phyloP scores from a whole-genome alignment of 2,888 invertebrate genomes.

The Aphidoletes aphidimyza region DNA sequence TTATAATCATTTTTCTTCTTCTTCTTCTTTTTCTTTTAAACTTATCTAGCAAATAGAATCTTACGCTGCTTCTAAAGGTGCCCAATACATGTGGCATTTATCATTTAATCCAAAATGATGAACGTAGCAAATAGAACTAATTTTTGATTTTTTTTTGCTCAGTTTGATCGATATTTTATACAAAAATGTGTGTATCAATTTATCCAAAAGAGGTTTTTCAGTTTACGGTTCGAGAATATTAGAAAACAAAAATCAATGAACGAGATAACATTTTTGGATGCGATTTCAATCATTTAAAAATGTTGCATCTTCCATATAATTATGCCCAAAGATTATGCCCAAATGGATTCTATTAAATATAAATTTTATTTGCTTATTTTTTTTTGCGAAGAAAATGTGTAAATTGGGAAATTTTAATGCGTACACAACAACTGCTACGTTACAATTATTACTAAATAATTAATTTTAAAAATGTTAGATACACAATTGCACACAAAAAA shows the following conservation, averaged over 20 bases:
- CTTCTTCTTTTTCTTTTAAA: no score
- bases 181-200: no score
- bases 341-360: no score
- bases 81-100: background rate
- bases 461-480: background rate
- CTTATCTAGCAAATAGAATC: background rate
- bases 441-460: background rate
- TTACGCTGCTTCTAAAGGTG: background rate
- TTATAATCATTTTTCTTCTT: background rate
- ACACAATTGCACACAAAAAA: conserved; percentile 49
- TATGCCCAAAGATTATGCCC: no score
- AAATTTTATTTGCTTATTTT: no score
- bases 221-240: no score
- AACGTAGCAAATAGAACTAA: background rate
- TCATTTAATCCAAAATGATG: background rate
- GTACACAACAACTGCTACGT: background rate
- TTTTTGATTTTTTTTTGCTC: background rate
- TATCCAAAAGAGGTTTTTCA: no score
- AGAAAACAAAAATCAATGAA: background rate
- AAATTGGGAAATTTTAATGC: background rate
- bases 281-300: no score
- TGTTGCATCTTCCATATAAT: no score
- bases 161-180: background rate
- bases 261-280: no score
- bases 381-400: background rate